These are phyloP conservation scores for Stercorarius parasiticus DNA, from an alignment of 2,113 vertebrate genomes.

Conservation along the genomic window DNA sequence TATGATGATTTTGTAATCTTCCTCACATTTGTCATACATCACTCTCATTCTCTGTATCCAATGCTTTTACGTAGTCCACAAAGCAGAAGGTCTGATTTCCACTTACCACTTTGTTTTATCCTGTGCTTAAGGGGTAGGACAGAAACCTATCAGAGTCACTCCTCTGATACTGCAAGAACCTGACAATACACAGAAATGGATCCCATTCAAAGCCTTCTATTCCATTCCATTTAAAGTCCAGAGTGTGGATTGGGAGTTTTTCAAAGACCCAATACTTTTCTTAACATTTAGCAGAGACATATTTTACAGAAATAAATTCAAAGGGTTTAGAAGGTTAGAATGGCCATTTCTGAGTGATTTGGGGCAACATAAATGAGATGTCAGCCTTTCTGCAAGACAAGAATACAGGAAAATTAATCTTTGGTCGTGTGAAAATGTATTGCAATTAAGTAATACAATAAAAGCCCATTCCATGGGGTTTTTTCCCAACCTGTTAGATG, in stretches of 20 bases:
- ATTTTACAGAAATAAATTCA: conserved; percentile 42
- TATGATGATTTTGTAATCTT: background rate
- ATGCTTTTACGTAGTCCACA: background rate
- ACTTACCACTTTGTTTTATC: conserved; percentile 20
- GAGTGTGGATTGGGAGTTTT: background rate
- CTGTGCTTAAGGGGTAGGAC: background rate
- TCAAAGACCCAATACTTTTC: conserved; percentile 43
- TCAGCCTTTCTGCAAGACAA: background rate
- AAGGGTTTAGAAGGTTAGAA: background rate
- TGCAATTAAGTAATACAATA: background rate
- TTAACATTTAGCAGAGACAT: conserved; percentile 39
- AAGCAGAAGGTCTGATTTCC: conserved; percentile 15
- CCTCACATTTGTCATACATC: background rate
- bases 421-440: background rate
- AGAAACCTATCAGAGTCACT: conserved; percentile 10
- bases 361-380: background rate
- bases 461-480: background rate
- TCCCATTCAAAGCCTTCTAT: conserved; percentile 4
- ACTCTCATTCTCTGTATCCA: background rate
- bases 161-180: conserved; percentile 25
- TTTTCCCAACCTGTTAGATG: background rate
- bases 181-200: conserved; percentile 8
- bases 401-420: background rate
- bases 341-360: background rate
- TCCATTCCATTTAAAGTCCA: conserved; percentile 25